A percentile compares a stretch with the other conserved stretches of the same genome.
Evolutionary conservation across 2,888 invertebrate genomes (phyloP).

Genomic region (Muschampia plurimacula): DNA sequence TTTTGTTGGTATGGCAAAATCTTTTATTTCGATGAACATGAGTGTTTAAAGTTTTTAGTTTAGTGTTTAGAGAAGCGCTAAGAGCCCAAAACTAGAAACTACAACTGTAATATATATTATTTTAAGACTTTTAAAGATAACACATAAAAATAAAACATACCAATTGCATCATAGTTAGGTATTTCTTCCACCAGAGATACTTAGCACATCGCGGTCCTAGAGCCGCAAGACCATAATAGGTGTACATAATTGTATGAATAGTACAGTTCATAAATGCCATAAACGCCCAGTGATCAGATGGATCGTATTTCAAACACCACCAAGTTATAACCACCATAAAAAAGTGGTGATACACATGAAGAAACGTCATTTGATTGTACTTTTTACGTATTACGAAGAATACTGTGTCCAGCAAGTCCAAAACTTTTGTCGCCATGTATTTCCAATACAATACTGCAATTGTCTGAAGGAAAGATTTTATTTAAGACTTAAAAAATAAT

Average conservation of each 20-base stretch:
- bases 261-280: constrained; percentile 88
- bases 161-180: constrained; percentile 90
- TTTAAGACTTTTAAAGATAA: neutral
- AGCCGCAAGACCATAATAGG: constrained; percentile 89
- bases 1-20: too few species aligned
- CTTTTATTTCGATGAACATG: too few species aligned
- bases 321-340: constrained; percentile 89
- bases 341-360: constrained; percentile 94
- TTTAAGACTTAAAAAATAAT: neutral
- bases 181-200: constrained; percentile 93
- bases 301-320: constrained; percentile 89
- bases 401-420: constrained; percentile 90
- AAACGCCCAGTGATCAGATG: constrained; percentile 90
- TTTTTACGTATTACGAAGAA: constrained; percentile 94
- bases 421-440: constrained; percentile 89
- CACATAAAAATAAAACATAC: constrained; percentile 60
- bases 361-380: constrained; percentile 90
- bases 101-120: too few species aligned
- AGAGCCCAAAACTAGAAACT: too few species aligned
- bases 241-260: constrained; percentile 91
- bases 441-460: constrained; percentile 80
- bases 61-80: too few species aligned
- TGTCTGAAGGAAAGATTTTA: constrained; percentile 44
- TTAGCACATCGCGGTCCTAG: constrained; percentile 88
- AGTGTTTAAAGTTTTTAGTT: too few species aligned